Conservation (phyloP, 2,888 invertebrate species). For the Drosophila cyrtoloma region DNA sequence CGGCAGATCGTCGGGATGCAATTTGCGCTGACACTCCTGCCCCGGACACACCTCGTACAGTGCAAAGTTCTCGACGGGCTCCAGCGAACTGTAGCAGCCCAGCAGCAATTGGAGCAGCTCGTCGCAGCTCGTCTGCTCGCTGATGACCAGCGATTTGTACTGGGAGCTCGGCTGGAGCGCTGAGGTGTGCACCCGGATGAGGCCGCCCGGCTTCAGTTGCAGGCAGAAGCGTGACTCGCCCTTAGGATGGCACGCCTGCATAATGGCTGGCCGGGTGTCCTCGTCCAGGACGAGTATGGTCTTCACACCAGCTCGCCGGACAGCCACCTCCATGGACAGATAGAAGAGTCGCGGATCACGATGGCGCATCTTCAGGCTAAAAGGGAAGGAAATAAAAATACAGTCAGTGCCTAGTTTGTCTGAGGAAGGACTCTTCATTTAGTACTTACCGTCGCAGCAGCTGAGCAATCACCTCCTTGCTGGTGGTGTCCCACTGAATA, state of each 20-base stretch:
- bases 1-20: constrained; percentile 94
- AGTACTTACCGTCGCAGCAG: constrained; percentile 91
- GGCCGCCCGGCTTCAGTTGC: constrained; percentile 94
- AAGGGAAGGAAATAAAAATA: not conserved
- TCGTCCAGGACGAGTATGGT: constrained; percentile 94
- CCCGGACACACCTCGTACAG: constrained; percentile 93
- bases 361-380: constrained; percentile 92
- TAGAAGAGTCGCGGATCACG: constrained; percentile 96
- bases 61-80: constrained; percentile 94
- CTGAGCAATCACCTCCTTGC: constrained; percentile 93
- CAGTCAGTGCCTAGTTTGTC: not conserved
- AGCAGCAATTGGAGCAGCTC: constrained; percentile 93
- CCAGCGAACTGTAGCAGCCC: constrained; percentile 93
- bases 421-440: not conserved
- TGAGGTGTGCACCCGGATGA: constrained; percentile 96
- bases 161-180: constrained; percentile 96
- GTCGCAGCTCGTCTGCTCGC: constrained; percentile 95
- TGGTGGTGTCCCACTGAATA: constrained; percentile 95
- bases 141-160: constrained; percentile 95
- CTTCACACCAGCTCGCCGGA: constrained; percentile 92
- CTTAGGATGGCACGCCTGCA: constrained; percentile 97
- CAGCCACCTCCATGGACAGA: constrained; percentile 97
- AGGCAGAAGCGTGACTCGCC: constrained; percentile 97
- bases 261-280: constrained; percentile 94
- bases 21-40: constrained; percentile 94